Conservation (phyloP, 2,888 invertebrate genomes). For the Drosophila pseudotakahashii region DNA sequence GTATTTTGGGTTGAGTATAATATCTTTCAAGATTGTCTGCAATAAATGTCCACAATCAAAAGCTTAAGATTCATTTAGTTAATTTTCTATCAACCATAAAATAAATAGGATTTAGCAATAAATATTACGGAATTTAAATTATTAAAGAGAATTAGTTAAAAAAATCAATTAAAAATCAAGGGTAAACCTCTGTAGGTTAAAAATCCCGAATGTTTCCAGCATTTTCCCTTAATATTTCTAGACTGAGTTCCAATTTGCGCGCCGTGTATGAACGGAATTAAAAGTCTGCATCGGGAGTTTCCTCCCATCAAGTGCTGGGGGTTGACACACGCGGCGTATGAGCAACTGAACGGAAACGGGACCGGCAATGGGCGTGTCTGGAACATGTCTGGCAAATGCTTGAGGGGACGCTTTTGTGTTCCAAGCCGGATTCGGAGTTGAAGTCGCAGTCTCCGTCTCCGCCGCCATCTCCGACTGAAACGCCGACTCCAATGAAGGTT, state of each 20-base stretch:
- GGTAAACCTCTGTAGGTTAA: too few species aligned
- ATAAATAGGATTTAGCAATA: too few species aligned
- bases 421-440: conserved; percentile 22
- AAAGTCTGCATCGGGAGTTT: conserved; percentile 32
- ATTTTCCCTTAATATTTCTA: too few species aligned
- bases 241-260: background rate
- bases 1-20: background rate
- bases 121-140: too few species aligned
- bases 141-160: too few species aligned
- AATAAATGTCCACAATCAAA: too few species aligned
- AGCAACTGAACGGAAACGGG: conserved; percentile 43
- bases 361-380: conserved; percentile 53
- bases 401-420: conserved; percentile 56
- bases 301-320: conserved; percentile 26
- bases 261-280: conserved; percentile 27
- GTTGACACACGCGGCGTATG: conserved; percentile 52
- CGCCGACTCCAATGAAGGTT: conserved; percentile 51
- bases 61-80: too few species aligned
- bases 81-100: background rate
- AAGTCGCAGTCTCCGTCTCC: conserved; percentile 5
- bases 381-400: conserved; percentile 65
- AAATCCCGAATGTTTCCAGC: too few species aligned
- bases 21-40: too few species aligned
- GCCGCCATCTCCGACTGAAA: conserved; percentile 6
- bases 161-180: too few species aligned